A percentile compares a stretch with the other conserved stretches of the same genome.
These are phyloP conservation scores for Pandemis corylana DNA, from an alignment of 2,888 invertebrate species.

Conservation along the genomic window DNA sequence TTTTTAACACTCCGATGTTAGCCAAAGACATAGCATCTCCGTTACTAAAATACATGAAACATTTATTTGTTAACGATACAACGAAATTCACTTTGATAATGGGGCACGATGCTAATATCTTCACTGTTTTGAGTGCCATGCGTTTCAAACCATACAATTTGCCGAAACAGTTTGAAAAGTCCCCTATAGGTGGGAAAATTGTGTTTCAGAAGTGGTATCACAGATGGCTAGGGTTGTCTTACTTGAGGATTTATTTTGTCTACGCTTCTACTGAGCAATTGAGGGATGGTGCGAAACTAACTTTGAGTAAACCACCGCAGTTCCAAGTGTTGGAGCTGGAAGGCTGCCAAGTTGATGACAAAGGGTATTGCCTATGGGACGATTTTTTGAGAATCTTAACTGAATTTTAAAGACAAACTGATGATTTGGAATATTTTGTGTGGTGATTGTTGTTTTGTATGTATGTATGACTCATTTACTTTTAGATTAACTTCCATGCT, in stretches of 20 bases:
- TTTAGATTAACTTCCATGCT: too few relatives aligned
- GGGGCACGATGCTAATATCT: constrained; percentile 77
- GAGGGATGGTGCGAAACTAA: constrained; percentile 59
- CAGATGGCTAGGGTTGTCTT: constrained; percentile 48
- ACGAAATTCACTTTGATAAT: constrained; percentile 66
- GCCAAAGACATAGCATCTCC: constrained; percentile 70
- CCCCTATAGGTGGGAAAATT: constrained; percentile 72
- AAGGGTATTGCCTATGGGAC: constrained; percentile 70
- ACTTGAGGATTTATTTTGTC: constrained; percentile 68
- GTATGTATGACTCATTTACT: too few relatives aligned
- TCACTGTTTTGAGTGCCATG: constrained; percentile 65
- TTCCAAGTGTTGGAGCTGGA: constrained; percentile 60
- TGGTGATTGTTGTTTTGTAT: too few relatives aligned
- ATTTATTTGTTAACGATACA: constrained; percentile 55
- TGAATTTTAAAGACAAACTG: not conserved
- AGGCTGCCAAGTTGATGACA: constrained; percentile 56
- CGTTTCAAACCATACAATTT: constrained; percentile 61
- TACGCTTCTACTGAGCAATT: constrained; percentile 68
- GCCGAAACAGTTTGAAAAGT: constrained; percentile 61
- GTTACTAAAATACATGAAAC: constrained; percentile 60
- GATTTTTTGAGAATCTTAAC: constrained; percentile 58
- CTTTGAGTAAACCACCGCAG: constrained; percentile 62
- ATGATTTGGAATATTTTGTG: too few relatives aligned
- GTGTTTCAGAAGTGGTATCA: constrained; percentile 74
- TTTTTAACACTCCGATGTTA: constrained; percentile 67